Base-by-base conservation (phyloP, 1,140 invertebrate genomes). In the Saxidomus purpurata region DNA sequence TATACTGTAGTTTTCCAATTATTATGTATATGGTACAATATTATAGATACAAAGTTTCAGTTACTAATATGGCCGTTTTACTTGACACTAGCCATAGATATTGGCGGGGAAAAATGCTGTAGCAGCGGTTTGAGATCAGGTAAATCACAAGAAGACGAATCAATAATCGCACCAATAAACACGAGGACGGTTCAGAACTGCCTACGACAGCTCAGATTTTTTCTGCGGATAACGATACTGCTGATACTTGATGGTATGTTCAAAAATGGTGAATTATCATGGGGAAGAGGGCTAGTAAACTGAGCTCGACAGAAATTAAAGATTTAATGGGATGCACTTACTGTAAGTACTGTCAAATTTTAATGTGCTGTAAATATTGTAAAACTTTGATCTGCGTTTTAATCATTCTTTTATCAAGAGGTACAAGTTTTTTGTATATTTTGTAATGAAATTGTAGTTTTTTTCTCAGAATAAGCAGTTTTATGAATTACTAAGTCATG, bases 311-410 rank as follows among this genome's bases (percentile, higher is more conserved):
- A 0, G 91, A 91, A 28, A 34, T 91, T 8, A 90, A 90, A 28
- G 89, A 91, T 47, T 77, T 91, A n/a, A 83, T 91, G 59, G 82
- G 82, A 34, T 88, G 74, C 34, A 91, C 91, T 17, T 90, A 91
- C 76, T 91, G 91, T 91, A 69, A 91, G 91, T 91, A 55, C 9
- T 25, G 17, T 43, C 15, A 79, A 40, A 15, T 43, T 59, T 89
- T 82, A 81, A 11, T 67, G 25, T 38, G 15, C 17, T 15, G 17
- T 74, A 22, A n/a, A n/a, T n/a, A n/a, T n/a, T n/a, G n/a, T n/a
- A n/a, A n/a, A n/a, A n/a, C n/a, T n/a, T n/a, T n/a, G n/a, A n/a
- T n/a, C n/a, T n/a, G n/a, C n/a, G n/a, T n/a, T n/a, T n/a, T n/a
- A n/a, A n/a, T n/a, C n/a, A n/a, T n/a, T n/a, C n/a, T n/a, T n/a